Base-by-base conservation (phyloP, 2,797 vertebrate genomes). In the Falco rusticolus region DNA sequence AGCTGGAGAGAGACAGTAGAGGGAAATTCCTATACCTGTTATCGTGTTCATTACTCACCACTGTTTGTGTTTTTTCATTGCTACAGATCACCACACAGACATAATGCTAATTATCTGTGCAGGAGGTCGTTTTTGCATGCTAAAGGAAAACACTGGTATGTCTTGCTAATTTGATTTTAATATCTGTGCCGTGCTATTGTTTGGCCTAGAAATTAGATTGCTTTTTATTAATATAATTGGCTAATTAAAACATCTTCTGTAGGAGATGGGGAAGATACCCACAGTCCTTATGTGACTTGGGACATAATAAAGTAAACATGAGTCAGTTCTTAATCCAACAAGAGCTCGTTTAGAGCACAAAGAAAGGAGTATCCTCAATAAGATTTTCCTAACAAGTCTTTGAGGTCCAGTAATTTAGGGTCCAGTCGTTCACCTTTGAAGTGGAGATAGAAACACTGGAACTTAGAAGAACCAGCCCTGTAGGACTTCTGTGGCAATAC, bases 161-260 rank as follows among this genome's bases (percentile, higher is more conserved):
- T 84, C 95, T 93, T 95, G 81, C 72, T 96, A 92, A 96, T 92
- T 94, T 96, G 87, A 81, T 87, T 92, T 89, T 95, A 96, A 79
- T 91, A 91, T 86, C 90, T 95, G 47, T 94, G 89, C 90, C 90
- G 72, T 70, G 84, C 61, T 87, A 96, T 89, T 94, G 87, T 91
- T 96, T 93, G 92, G 84, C 82, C 93, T 92, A 78, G 87, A 95
- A 96, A 95, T 87, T 72, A 95, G 54, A 90, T 96, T 84, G 81
- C 84, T 93, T 96, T 96, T 96, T 92, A 75, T 57, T 91, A 81
- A 72, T 95, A 71, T 91, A 96, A 92, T 92, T 96, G 94, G 90
- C 81, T 96, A 95, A 96, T 96, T 96, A 94, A 95, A 96, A 89
- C 28, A 71, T 90, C 69, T 70, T 94, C 57, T 85, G 14, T n/a